Base-by-base conservation (phyloP, 2,888 invertebrate species). In the Crocallis elinguaria region DNA sequence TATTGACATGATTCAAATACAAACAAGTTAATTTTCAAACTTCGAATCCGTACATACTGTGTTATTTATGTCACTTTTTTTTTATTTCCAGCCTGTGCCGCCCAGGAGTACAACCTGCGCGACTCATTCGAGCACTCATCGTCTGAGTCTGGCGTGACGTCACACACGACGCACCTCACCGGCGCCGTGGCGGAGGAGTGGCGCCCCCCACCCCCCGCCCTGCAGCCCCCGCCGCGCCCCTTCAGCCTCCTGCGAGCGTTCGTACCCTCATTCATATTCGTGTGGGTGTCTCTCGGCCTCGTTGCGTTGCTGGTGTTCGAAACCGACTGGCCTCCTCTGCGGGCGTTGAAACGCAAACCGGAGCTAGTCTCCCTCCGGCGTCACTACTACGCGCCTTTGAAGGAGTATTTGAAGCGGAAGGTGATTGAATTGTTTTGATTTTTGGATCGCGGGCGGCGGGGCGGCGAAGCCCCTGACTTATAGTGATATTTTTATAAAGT, bases 321-420 rank as follows among this genome's bases (percentile, higher is more conserved):
- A 84, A 95, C 95, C 12, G 96, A 97, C 81, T 94, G 94, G 77
- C 93, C 95, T 48, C 79, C 95, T 0, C 93, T 97, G 65, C 93
- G 94, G 51, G 92, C 92, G 25, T 82, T 97, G 55, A 93, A 95
- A 55, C 94, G 94, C 73, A 93, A 94, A 75, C 97, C 97, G 19
- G 97, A 97, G 87, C 93, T 97, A 86, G 77, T 94, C 27, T 93
- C 95, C 39, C 92, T 97, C 49, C 93, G 95, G 57, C 94, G 95
- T 67, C 95, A 96, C 73, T 96, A 97, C 86, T 97, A 97, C 86
- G 94, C 95, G 71, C 97, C 97, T 16, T 90, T 96, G 49, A 97
- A 96, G 82, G 95, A 96, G 75, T 96, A 94, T 83, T 84, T 96
- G 65, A 93, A 93, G 73, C 92, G 90, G 69, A 94, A 94, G 75